Evolutionary conservation across 2,113 vertebrate genomes (phyloP), one percentile per base, ranked within the genome.

Genomic region (Chauna torquata): DNA sequence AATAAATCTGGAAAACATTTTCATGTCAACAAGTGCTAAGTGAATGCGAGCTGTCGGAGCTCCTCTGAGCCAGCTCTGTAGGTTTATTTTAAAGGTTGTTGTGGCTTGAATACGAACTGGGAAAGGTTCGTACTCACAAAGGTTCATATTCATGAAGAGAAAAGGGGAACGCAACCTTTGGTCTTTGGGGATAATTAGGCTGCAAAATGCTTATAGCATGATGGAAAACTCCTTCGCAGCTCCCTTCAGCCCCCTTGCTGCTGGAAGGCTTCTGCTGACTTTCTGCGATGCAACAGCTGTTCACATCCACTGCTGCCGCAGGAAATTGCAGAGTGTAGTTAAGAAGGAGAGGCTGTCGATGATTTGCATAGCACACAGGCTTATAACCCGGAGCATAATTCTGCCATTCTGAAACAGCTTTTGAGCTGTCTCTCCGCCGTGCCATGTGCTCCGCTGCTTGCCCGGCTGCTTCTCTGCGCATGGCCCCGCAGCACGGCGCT

Each of bases 171-270:
- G 2, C 42, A 86, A 18, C 61, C 40, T 65, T 66, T 32, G 55
- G 22, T 27, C 38, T 62, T n/a, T 16, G 1, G 47, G 82, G 68
- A 68, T 82, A 16, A 83, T 54, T 18, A 61, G 2, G 2, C 15
- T 38, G 52, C 8, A 2, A 12, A 25, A 25, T 0, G 34, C 30
- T 10, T 0, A 12, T 0, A 16, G 38, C 11, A 3, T 0, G 52
- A 44, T 15, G 78, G 82, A 61, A 62, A 77, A 32, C 47, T 30
- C 55, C 47, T 9, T 19, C 45, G 3, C 4, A 5, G 72, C 71
- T 82, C 38, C 38, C 64, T 50, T 11, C 24, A 23, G 86, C 75
- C 44, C 50, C 42, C 20, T 6, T 2, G 50, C 4, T 25, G 72
- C 82, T 6, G 50, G 50, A 40, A 70, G 57, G 61, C 34, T 82